A percentile compares a stretch with the other conserved stretches of the same genome.
Conservation (phyloP, 2,113 vertebrate species). For the Calcarius ornatus region DNA sequence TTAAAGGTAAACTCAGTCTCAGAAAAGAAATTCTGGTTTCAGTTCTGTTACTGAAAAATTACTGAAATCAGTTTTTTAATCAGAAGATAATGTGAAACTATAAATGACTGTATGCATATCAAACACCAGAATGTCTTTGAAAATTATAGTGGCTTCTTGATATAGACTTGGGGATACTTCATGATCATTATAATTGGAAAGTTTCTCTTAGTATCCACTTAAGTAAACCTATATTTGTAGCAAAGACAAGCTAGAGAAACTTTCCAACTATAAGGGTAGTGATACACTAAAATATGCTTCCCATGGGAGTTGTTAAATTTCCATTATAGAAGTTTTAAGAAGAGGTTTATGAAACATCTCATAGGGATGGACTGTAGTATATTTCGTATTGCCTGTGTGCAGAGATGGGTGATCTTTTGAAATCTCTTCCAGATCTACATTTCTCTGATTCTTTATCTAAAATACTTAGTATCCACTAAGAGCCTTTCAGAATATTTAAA, state of each 20-base stretch:
- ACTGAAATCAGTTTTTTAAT: not conserved
- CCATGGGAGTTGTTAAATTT: constrained; percentile 59
- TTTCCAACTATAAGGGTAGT: constrained; percentile 37
- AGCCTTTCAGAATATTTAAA: constrained; percentile 27
- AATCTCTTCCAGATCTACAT: constrained; percentile 22
- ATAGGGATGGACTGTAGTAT: constrained; percentile 39
- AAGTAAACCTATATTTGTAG: constrained; percentile 39
- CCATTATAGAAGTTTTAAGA: constrained; percentile 46
- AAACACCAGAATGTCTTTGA: constrained; percentile 49
- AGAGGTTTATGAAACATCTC: constrained; percentile 48
- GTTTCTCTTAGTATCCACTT: not conserved
- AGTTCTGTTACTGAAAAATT: not conserved
- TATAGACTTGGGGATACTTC: constrained; percentile 16
- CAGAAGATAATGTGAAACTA: not conserved
- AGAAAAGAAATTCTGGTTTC: not conserved
- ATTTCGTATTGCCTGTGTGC: constrained; percentile 20
- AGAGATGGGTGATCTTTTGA: constrained; percentile 32
- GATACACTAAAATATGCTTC: constrained; percentile 38
- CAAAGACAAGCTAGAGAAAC: constrained; percentile 24
- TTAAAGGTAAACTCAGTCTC: not conserved
- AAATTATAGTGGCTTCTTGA: constrained; percentile 23
- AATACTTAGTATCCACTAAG: not conserved
- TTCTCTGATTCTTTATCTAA: constrained; percentile 29
- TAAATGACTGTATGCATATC: not conserved
- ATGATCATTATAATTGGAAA: constrained; percentile 43